A percentile compares a stretch with the other conserved stretches of the same genome.
Conservation (phyloP, 1,140 invertebrate species). For the Zaprionus ornatus region DNA sequence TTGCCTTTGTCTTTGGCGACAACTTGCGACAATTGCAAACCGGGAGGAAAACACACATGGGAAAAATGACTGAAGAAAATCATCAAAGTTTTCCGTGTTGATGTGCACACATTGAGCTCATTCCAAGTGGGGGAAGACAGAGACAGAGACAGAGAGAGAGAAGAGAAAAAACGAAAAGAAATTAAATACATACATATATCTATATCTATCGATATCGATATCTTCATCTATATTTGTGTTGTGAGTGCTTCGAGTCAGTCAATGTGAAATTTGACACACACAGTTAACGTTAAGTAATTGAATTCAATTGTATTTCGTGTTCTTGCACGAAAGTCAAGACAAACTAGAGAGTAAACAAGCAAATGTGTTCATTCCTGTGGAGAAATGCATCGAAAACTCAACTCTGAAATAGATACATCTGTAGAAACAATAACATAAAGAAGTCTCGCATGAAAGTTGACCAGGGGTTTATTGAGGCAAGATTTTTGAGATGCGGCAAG, state of each 20-base stretch:
- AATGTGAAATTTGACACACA: constrained; percentile 33
- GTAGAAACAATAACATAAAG: not conserved
- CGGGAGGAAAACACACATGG: not conserved
- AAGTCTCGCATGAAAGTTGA: not conserved
- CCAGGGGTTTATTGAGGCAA: not conserved
- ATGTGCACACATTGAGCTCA: constrained; percentile 32
- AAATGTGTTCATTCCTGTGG: constrained; percentile 18
- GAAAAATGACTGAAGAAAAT: not conserved
- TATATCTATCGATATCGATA: not conserved
- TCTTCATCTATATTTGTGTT: constrained; percentile 13
- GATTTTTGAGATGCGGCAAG: not conserved
- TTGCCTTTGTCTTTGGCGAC: not conserved
- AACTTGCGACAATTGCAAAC: not conserved
- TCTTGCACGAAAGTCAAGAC: constrained; percentile 27
- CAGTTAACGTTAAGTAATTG: constrained; percentile 64
- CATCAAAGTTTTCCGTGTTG: constrained; percentile 15
- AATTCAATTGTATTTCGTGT: constrained; percentile 58
- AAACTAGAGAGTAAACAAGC: constrained; percentile 24
- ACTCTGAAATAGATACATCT: constrained; percentile 11
- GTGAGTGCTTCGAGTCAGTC: not conserved
- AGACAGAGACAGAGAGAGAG: not conserved
- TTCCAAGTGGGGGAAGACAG: not conserved
- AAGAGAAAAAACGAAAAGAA: not conserved
- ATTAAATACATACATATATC: not conserved
- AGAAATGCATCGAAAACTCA: not conserved